phyloP scores from a whole-genome alignment of 2,797 vertebrate genomes.

The Sebastolobus alascanus region DNA sequence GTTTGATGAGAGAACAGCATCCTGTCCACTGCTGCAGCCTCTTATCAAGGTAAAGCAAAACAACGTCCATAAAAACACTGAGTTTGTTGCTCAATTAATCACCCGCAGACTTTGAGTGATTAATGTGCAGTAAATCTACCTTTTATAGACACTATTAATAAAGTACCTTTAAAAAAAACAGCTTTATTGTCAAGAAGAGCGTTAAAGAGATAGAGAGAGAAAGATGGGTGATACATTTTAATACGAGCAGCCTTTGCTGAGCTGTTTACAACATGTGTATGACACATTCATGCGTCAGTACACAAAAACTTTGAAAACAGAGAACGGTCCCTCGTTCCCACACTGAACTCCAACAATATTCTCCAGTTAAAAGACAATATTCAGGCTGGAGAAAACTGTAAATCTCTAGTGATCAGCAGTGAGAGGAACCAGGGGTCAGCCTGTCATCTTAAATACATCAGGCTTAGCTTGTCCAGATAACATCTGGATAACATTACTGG shows the following conservation, averaged over 20 bases:
- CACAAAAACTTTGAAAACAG: constrained; percentile 25
- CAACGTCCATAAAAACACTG: constrained; percentile 42
- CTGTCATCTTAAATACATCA: constrained; percentile 76
- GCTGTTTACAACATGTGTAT: constrained; percentile 36
- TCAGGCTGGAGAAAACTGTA: constrained; percentile 61
- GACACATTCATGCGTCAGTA: constrained; percentile 25
- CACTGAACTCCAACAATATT: constrained; percentile 47
- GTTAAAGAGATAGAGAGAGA: constrained; percentile 10
- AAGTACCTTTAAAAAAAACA: constrained; percentile 52
- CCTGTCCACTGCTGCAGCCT: constrained; percentile 13
- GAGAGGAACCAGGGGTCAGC: constrained; percentile 70
- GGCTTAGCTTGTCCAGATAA: constrained; percentile 60
- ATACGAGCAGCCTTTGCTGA: constrained; percentile 35
- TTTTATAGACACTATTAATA: constrained; percentile 63
- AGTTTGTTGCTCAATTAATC: constrained; percentile 65
- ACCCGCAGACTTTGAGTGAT: constrained; percentile 53
- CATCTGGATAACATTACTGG: constrained; percentile 75
- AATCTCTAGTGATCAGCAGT: constrained; percentile 66
- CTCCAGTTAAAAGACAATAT: constrained; percentile 47
- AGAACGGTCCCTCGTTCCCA: constrained; percentile 46
- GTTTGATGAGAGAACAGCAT: constrained; percentile 15
- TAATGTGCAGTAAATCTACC: constrained; percentile 58
- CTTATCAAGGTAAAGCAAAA: constrained; percentile 46
- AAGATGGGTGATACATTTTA: constrained; percentile 33
- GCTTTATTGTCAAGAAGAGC: constrained; percentile 50